A percentile compares a stretch with the other conserved stretches of the same genome.
Conservation (phyloP, 2,888 invertebrate genomes). For the Dolichomitus sp. region DNA sequence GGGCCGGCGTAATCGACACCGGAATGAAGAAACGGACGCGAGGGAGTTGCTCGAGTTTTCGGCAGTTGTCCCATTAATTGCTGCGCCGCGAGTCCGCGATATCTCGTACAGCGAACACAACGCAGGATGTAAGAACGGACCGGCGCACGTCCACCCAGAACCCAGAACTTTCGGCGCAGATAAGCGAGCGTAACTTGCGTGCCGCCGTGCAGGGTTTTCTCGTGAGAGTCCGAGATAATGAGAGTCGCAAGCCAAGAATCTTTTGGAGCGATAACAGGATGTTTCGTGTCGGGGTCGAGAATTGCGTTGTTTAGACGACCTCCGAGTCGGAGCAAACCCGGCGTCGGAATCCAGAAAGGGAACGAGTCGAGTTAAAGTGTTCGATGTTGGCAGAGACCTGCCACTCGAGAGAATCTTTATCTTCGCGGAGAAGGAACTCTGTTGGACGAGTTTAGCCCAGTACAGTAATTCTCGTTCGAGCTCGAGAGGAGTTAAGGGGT, state of each 20-base stretch:
- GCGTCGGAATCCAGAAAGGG: conserved; percentile 30
- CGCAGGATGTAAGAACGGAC: conserved; percentile 58
- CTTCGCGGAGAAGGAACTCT: conserved; percentile 20
- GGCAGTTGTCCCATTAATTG: conserved; percentile 33
- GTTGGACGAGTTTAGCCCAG: conserved; percentile 26
- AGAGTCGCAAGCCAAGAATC: conserved; percentile 34
- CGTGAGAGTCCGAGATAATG: conserved; percentile 57
- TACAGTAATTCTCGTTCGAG: conserved; percentile 11
- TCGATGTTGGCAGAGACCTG: conserved; percentile 26
- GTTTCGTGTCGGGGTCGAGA: conserved; percentile 35
- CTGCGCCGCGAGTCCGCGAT: neutral
- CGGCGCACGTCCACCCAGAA: conserved; percentile 51
- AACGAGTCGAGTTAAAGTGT: conserved; percentile 33
- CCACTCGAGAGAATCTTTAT: conserved; percentile 17
- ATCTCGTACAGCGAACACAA: neutral
- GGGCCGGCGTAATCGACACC: conserved; percentile 68
- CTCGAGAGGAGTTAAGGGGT: conserved; percentile 9
- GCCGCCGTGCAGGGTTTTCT: conserved; percentile 60
- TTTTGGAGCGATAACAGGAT: conserved; percentile 47
- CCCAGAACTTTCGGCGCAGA: conserved; percentile 54
- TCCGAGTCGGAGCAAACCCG: conserved; percentile 46
- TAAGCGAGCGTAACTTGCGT: conserved; percentile 50
- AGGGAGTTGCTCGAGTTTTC: conserved; percentile 37
- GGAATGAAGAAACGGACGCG: conserved; percentile 15
- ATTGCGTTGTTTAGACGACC: conserved; percentile 48